phyloP scores from a whole-genome alignment of 1,140 invertebrate species.

The Trinorchestia longiramus region DNA sequence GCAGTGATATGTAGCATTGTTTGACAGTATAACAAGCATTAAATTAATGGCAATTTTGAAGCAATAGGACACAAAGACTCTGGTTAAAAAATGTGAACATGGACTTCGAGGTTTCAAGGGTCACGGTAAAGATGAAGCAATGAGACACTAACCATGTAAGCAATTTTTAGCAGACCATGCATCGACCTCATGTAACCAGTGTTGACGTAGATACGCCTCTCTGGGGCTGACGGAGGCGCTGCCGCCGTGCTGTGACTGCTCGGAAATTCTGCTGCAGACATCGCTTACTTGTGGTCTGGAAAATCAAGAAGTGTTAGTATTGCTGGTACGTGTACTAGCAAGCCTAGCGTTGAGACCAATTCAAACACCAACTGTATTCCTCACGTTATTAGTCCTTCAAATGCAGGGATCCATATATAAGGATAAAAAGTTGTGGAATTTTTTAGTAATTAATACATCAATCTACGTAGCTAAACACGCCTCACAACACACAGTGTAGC shows the following conservation, averaged over 20 bases:
- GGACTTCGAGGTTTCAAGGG: no score
- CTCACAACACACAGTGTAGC: no score
- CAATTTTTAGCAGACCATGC: conserved; percentile 45
- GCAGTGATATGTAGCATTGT: neutral
- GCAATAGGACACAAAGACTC: no score
- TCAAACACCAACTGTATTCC: neutral
- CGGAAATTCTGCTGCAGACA: conserved; percentile 36
- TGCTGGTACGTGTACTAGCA: no score
- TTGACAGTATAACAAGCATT: neutral
- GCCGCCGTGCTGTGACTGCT: conserved; percentile 50
- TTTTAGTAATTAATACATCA: no score
- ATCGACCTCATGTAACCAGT: conserved; percentile 34
- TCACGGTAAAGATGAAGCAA: neutral
- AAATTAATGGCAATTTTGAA: neutral
- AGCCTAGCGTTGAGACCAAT: neutral
- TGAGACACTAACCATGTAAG: conserved; percentile 30
- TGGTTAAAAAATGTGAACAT: no score
- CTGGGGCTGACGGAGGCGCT: conserved; percentile 28
- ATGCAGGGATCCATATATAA: no score
- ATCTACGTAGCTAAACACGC: no score
- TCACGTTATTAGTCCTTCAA: no score
- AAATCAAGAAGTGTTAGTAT: neutral
- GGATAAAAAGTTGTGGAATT: no score
- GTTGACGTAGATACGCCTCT: conserved; percentile 37
- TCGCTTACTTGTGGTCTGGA: neutral